Evolutionary conservation across 2,888 invertebrate genomes (phyloP), one percentile per base, ranked within the genome.

Genomic region (Tipula helvola): DNA sequence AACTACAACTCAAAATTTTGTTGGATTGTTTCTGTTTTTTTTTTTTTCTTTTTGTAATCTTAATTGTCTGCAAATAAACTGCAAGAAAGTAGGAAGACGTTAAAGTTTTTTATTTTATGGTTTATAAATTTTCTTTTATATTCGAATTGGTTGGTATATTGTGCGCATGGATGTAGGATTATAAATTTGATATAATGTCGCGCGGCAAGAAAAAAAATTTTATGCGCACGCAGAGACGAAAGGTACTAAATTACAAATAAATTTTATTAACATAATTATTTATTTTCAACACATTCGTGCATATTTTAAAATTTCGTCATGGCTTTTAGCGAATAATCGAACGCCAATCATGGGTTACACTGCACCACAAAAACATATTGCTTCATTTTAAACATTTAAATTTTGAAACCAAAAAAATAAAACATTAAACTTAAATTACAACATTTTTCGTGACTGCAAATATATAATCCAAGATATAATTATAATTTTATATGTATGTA

Each of bases 51-150:
- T 28, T 1, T 28, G 71, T 12, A 71, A 71, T 71, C 71, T 71
- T 71, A 71, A 71, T 71, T 71, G 71, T 71, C 71, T 71, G 71
- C 28, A 71, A 71, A 71, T 71, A 28, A 28, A 71, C 71, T 71
- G 71, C 71, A 71, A 71, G 71, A 71, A 71, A 71, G 71, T 71
- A 71, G 71, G 71, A 71, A 71, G 71, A 71, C 71, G 71, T 71
- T 71, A 44, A 10, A 52, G 4, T 28, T 71, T 71, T 71, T 71
- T 28, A 71, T 71, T 71, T 71, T 71, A 71, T 71, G 71, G 71
- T 71, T 71, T 12, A 28, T 71, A 44, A 44, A 16, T 57, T 57
- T 57, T 57, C 16, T 52, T 71, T 28, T 71, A 71, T 44, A 44
- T 44, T 28, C 10, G 28, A 71, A 71, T 71, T 28, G 71, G 71